Evolutionary conservation across 2,797 vertebrate species (phyloP).

Genomic region (Schizopygopsis malacanthus): DNA sequence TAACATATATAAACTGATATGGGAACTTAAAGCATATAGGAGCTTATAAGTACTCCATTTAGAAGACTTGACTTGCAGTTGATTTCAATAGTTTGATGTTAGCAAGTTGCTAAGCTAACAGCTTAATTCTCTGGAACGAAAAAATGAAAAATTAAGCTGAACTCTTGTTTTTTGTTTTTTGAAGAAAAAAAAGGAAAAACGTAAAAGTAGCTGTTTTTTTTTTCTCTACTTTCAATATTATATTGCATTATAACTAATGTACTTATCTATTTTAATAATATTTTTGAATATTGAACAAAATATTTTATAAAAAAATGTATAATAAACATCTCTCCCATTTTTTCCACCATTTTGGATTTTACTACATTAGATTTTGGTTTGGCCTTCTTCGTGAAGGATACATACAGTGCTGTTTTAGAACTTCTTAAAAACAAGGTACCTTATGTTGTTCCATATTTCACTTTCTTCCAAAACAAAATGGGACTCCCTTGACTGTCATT

Average conservation of each 20-base stretch:
- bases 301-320: not conserved
- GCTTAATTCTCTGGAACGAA: not conserved
- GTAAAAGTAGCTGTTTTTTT: too few species aligned
- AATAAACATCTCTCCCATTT: not conserved
- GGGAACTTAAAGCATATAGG: not conserved
- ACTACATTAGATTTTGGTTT: not conserved
- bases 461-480: not conserved
- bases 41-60: not conserved
- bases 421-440: not conserved
- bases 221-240: too few species aligned
- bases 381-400: not conserved
- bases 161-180: too few species aligned
- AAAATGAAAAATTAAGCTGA: too few species aligned
- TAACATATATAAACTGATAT: not conserved
- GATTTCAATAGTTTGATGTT: not conserved
- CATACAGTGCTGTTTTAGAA: not conserved
- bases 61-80: not conserved
- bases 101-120: constrained; percentile 8
- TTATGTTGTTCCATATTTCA: not conserved
- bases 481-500: not conserved
- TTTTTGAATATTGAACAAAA: not conserved
- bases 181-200: too few species aligned
- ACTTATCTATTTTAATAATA: not conserved
- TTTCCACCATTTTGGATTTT: not conserved
- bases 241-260: not conserved